Percentiles rank a stretch among this genome's conserved stretches.
phyloP scores from a whole-genome alignment of 2,888 invertebrate species.

The Parthenolecanium corni region DNA sequence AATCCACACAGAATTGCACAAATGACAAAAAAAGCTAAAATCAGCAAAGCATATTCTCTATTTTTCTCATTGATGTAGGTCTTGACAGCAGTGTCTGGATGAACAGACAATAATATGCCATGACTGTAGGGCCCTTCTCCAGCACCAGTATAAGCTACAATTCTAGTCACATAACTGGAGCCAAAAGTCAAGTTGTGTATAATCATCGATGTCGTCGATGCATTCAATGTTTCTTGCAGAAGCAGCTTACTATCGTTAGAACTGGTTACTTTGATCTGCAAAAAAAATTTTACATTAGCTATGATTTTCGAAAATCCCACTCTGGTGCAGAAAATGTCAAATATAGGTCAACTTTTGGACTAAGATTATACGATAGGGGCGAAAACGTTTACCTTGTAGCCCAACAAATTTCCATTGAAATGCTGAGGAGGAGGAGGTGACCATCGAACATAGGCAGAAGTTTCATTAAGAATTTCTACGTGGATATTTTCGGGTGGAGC shows the following conservation, averaged over 20 bases:
- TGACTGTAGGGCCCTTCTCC: slow-evolving; percentile 79
- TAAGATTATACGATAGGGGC: too few species aligned
- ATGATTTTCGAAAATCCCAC: too few species aligned
- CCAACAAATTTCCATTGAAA: slow-evolving; percentile 70
- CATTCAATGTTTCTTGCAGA: slow-evolving; percentile 74
- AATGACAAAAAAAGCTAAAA: slow-evolving; percentile 36
- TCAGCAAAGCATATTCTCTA: slow-evolving; percentile 54
- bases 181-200: slow-evolving; percentile 76
- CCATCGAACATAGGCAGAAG: slow-evolving; percentile 71
- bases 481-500: slow-evolving; percentile 67
- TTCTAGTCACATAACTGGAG: slow-evolving; percentile 72
- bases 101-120: slow-evolving; percentile 60
- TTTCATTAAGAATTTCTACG: slow-evolving; percentile 68
- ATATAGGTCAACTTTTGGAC: too few species aligned
- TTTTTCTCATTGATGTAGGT: slow-evolving; percentile 38
- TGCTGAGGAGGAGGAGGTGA: slow-evolving; percentile 64
- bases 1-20: slow-evolving; percentile 36
- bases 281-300: too few species aligned
- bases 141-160: slow-evolving; percentile 75
- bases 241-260: slow-evolving; percentile 50
- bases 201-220: slow-evolving; percentile 74
- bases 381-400: slow-evolving; percentile 67
- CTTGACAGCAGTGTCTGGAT: slow-evolving; percentile 43
- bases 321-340: too few species aligned
- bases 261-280: slow-evolving; percentile 51